Base-by-base conservation (phyloP, 2,797 vertebrate genomes). In the Urosaurus nigricauda region DNA sequence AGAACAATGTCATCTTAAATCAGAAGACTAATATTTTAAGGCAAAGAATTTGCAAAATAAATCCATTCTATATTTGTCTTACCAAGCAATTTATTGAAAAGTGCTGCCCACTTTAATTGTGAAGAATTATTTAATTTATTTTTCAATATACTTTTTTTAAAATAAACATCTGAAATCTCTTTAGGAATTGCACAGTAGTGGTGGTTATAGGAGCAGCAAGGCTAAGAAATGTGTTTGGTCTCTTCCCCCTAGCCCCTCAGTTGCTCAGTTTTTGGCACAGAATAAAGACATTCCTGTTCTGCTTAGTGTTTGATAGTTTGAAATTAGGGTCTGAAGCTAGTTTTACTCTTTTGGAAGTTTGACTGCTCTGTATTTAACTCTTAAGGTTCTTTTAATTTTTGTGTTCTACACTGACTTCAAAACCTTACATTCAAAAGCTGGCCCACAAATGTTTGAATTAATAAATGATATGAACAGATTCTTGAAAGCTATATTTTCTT, bases 111-210 rank as follows among this genome's bases (percentile, higher is more conserved):
- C n/a, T 78, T 19, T 79, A 83, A 87, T n/a, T 74, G 35, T 86
- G 56, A 88, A 73, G 13, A 88, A 74, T 83, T 75, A 37, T 88
- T 51, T 65, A 29, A 79, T 11, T n/a, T 13, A 26, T 89, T 92
- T 92, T 89, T 70, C 93, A 94, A 88, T 83, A 56, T 40, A 93
- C 60, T 58, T 90, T 94, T 95, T 84, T 2, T 91, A 92, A 90
- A 96, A 96, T 94, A 89, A 93, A 94, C 95, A 93, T 87, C 94
- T 95, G 93, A 94, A 87, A 90, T 90, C 80, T 83, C 70, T 90
- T 89, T 84, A 87, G 92, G 85, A 92, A 93, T 74, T 58, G 17
- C 58, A 60, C 58, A 60, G 58, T 60, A 60, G 17, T 60, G 58
- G 17, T 60, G 58, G 77, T 81, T 93, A 92, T 73, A 87, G 90